Conservation (phyloP, 2,113 vertebrate genomes). For the Indicator indicator region DNA sequence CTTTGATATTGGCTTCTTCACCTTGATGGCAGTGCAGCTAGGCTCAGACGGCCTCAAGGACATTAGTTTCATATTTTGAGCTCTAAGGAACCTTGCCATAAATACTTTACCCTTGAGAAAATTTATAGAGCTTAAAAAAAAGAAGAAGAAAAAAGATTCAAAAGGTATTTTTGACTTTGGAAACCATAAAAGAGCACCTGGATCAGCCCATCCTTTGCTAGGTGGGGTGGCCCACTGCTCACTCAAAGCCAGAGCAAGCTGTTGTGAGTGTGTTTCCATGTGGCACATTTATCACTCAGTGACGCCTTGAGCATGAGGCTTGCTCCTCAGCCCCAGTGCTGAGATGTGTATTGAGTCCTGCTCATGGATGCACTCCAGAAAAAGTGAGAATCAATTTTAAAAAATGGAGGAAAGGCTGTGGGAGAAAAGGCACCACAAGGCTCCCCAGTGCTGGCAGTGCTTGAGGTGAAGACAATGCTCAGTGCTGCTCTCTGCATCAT, state of each 20-base stretch:
- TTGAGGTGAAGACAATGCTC: not conserved
- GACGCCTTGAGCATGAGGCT: accelerated
- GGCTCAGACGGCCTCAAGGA: not conserved
- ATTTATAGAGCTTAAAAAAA: not conserved
- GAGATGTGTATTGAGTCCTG: accelerated
- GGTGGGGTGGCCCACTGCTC: not conserved
- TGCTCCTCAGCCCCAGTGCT: accelerated
- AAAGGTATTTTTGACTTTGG: not conserved
- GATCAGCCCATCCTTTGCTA: accelerated
- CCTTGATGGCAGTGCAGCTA: not conserved
- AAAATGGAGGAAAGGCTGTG: not conserved
- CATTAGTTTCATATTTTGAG: not conserved
- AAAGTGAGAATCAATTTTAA: not conserved
- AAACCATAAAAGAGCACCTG: not conserved
- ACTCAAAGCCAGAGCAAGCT: accelerated
- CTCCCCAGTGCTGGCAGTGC: not conserved
- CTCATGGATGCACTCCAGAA: not conserved
- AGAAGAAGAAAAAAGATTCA: not conserved
- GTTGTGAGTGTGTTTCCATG: accelerated
- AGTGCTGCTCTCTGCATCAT: accelerated
- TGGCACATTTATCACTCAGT: accelerated
- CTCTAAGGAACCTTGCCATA: not conserved
- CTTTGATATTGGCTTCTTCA: not conserved
- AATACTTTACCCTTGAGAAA: not conserved
- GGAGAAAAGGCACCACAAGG: not conserved